Percentiles rank a stretch among this genome's conserved stretches.
Conservation (phyloP, 1,140 invertebrate genomes). For the Aphidius gifuensis region DNA sequence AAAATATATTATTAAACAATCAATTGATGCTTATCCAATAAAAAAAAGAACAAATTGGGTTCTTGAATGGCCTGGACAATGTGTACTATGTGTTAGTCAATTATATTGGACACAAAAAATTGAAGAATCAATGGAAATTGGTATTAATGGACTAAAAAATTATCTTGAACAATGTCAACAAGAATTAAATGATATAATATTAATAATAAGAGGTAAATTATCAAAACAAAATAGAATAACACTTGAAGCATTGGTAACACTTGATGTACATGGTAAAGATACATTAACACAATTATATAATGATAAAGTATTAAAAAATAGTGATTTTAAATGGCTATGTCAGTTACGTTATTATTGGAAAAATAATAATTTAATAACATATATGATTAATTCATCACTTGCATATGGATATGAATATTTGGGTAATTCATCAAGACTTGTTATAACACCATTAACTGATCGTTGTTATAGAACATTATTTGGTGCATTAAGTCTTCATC, state of each 20-base stretch:
- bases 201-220: slow-evolving; percentile 81
- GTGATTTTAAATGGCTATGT: slow-evolving; percentile 91
- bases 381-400: slow-evolving; percentile 90
- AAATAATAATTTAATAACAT: slow-evolving; percentile 64
- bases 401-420: slow-evolving; percentile 95
- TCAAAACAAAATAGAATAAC: slow-evolving; percentile 87
- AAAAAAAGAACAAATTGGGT: slow-evolving; percentile 75
- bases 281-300: slow-evolving; percentile 72
- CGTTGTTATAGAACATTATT: slow-evolving; percentile 90
- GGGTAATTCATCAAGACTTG: slow-evolving; percentile 83
- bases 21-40: slow-evolving; percentile 66
- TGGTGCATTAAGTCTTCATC: slow-evolving; percentile 81
- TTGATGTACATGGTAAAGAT: slow-evolving; percentile 91
- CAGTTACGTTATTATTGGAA: slow-evolving; percentile 94
- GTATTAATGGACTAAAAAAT: slow-evolving; percentile 52
- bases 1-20: slow-evolving; percentile 63
- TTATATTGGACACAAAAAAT: slow-evolving; percentile 88
- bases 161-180: slow-evolving; percentile 62
- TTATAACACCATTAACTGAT: slow-evolving; percentile 90
- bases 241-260: slow-evolving; percentile 81
- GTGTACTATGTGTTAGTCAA: slow-evolving; percentile 80
- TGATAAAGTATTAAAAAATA: slow-evolving; percentile 64
- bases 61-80: slow-evolving; percentile 83
- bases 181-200: slow-evolving; percentile 82
- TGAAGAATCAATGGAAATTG: slow-evolving; percentile 66